Evolutionary conservation across 2,797 vertebrate genomes (phyloP).

Genomic region (Helostoma temminkii): DNA sequence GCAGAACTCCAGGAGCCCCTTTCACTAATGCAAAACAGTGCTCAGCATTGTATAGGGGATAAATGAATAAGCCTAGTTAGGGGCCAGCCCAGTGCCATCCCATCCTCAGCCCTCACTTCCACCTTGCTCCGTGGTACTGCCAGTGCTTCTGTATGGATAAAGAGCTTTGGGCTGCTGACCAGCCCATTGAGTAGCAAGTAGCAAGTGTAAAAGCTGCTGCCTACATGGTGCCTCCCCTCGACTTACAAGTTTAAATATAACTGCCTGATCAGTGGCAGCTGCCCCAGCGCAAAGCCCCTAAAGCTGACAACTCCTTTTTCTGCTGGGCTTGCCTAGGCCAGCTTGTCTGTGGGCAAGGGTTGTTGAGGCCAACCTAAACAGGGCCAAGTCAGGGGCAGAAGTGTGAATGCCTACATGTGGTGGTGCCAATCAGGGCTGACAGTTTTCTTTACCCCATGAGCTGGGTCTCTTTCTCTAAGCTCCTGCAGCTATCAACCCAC

Average conservation of each 20-base stretch:
- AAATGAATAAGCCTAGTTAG: constrained; percentile 53
- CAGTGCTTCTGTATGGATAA: constrained; percentile 81
- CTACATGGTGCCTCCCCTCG: constrained; percentile 64
- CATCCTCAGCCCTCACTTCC: constrained; percentile 52
- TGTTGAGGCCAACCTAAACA: constrained; percentile 68
- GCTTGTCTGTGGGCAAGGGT: constrained; percentile 54
- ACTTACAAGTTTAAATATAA: constrained; percentile 84
- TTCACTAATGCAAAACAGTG: constrained; percentile 47
- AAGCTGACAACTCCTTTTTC: constrained; percentile 83
- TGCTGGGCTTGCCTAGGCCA: constrained; percentile 47
- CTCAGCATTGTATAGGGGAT: constrained; percentile 49
- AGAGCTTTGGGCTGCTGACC: constrained; percentile 77
- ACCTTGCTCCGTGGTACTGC: constrained; percentile 61
- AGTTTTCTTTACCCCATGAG: constrained; percentile 75
- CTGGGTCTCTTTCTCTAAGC: constrained; percentile 57
- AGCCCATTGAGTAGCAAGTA: constrained; percentile 77
- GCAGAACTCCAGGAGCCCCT: constrained; percentile 25
- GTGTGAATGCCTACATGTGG: constrained; percentile 87
- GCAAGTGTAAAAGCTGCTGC: constrained; percentile 81
- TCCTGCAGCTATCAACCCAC: constrained; percentile 63
- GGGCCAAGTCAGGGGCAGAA: constrained; percentile 68
- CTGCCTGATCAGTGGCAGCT: constrained; percentile 80
- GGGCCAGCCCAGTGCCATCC: constrained; percentile 46
- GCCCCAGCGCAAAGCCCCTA: constrained; percentile 81
- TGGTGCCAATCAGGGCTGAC: constrained; percentile 88